A percentile compares a stretch with the other conserved stretches of the same genome.
Conservation (phyloP, 2,797 vertebrate genomes). For the Enoplosus armatus region DNA sequence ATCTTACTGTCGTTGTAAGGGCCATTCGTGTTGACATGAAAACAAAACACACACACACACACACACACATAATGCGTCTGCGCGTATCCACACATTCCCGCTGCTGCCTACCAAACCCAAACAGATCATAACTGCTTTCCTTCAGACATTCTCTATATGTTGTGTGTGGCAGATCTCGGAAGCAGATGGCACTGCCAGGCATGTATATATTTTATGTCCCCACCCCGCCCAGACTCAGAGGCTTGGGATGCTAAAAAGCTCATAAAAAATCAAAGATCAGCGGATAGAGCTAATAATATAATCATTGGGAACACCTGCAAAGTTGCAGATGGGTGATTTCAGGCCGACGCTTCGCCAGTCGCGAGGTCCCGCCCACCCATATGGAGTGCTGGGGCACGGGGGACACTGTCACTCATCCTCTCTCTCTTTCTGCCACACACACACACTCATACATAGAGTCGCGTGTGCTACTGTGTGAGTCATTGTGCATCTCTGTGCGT, state of each 20-base stretch:
- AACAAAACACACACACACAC: slow-evolving; percentile 25
- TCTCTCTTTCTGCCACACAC: slow-evolving; percentile 17
- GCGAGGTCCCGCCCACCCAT: slow-evolving; percentile 93
- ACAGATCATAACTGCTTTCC: slow-evolving; percentile 48
- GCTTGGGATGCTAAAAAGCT: slow-evolving; percentile 91
- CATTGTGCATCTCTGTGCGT: background rate
- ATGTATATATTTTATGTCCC: slow-evolving; percentile 89
- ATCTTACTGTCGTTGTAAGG: background rate
- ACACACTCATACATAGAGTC: slow-evolving; percentile 52
- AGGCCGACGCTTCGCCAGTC: slow-evolving; percentile 91
- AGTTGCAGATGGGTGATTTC: slow-evolving; percentile 97
- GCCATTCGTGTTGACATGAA: background rate
- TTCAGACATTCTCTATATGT: slow-evolving; percentile 79
- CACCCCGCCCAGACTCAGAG: slow-evolving; percentile 69
- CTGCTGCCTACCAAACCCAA: slow-evolving; percentile 45
- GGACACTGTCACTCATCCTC: slow-evolving; percentile 76
- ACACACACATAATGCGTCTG: slow-evolving; percentile 21
- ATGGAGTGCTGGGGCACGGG: slow-evolving; percentile 88
- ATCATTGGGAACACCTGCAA: slow-evolving; percentile 99
- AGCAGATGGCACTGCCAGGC: slow-evolving; percentile 92
- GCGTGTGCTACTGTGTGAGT: slow-evolving; percentile 1
- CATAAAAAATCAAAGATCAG: slow-evolving; percentile 97
- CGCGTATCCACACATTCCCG: slow-evolving; percentile 17
- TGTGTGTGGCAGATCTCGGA: slow-evolving; percentile 72
- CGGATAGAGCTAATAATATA: slow-evolving; percentile 99